Conservation (phyloP, 1,140 invertebrate genomes). For the Pseudomyrmex gracilis region DNA sequence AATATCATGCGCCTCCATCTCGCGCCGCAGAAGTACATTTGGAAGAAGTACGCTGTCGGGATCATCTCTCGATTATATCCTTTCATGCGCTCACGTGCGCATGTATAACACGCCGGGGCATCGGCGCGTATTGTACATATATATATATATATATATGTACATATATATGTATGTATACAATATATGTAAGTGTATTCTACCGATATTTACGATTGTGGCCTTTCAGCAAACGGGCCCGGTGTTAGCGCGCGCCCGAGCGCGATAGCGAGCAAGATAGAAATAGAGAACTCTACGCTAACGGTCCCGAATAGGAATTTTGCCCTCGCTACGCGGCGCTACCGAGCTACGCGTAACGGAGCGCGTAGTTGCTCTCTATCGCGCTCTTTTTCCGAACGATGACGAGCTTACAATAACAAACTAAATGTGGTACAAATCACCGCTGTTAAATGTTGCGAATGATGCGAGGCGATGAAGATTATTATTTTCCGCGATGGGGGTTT, state of each 20-base stretch:
- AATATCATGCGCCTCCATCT: constrained; percentile 13
- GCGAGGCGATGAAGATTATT: too few species aligned
- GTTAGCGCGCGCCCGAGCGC: neutral
- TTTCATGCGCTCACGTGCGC: too few species aligned
- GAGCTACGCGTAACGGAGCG: constrained; percentile 57
- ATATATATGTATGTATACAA: too few species aligned
- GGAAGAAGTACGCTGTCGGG: neutral
- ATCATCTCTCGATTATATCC: neutral
- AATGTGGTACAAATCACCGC: neutral
- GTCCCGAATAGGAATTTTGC: constrained; percentile 61
- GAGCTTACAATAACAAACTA: constrained; percentile 21
- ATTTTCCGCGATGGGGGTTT: too few species aligned
- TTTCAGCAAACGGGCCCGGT: constrained; percentile 13
- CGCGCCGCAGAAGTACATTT: constrained; percentile 1
- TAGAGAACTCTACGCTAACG: constrained; percentile 48
- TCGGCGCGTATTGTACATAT: neutral
- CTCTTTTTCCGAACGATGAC: constrained; percentile 21
- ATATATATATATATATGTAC: too few species aligned
- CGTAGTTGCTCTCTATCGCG: neutral
- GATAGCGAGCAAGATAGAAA: constrained; percentile 45
- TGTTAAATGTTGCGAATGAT: too few species aligned
- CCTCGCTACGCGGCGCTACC: constrained; percentile 37
- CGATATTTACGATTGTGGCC: constrained; percentile 30
- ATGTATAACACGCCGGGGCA: too few species aligned
- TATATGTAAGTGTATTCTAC: neutral